phyloP scores from a whole-genome alignment of 2,888 invertebrate species.

The Serripes groenlandicus region DNA sequence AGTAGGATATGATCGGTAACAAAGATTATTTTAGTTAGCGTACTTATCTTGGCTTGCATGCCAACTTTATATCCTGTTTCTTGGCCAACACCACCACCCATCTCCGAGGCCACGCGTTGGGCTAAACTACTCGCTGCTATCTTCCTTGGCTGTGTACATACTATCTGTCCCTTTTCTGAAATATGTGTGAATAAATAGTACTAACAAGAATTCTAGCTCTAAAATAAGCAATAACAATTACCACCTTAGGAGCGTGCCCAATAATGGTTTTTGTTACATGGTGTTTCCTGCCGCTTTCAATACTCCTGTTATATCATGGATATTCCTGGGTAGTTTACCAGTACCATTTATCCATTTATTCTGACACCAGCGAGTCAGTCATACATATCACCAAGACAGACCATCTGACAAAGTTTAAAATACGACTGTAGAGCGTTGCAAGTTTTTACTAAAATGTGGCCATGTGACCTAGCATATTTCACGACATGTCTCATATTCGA shows the following conservation, averaged over 20 bases:
- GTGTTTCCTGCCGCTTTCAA: too few relatives aligned
- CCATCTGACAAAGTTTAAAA: too few relatives aligned
- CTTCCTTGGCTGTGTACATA: slow-evolving; percentile 86
- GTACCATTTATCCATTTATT: too few relatives aligned
- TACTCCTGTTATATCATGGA: too few relatives aligned
- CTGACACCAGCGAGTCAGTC: too few relatives aligned
- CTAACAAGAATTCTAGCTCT: too few relatives aligned
- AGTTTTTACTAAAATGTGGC: background rate
- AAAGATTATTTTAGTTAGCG: slow-evolving; percentile 81
- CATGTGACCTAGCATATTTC: slow-evolving; percentile 1
- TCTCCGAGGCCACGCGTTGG: slow-evolving; percentile 83
- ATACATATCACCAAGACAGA: too few relatives aligned
- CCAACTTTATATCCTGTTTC: slow-evolving; percentile 83
- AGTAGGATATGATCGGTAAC: slow-evolving; percentile 85
- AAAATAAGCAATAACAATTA: too few relatives aligned
- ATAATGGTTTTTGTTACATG: too few relatives aligned
- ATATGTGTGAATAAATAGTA: too few relatives aligned
- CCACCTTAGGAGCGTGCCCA: too few relatives aligned
- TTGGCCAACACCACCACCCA: slow-evolving; percentile 79
- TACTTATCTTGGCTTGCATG: slow-evolving; percentile 66
- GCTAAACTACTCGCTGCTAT: slow-evolving; percentile 86
- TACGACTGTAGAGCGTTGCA: background rate
- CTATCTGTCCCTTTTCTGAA: slow-evolving; percentile 74
- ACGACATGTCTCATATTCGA: background rate
- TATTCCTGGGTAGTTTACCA: too few relatives aligned